A percentile compares a stretch with the other conserved stretches of the same genome.
Conservation (phyloP, 92 coral and sea anemone species). For the Heliopora coerulea region DNA sequence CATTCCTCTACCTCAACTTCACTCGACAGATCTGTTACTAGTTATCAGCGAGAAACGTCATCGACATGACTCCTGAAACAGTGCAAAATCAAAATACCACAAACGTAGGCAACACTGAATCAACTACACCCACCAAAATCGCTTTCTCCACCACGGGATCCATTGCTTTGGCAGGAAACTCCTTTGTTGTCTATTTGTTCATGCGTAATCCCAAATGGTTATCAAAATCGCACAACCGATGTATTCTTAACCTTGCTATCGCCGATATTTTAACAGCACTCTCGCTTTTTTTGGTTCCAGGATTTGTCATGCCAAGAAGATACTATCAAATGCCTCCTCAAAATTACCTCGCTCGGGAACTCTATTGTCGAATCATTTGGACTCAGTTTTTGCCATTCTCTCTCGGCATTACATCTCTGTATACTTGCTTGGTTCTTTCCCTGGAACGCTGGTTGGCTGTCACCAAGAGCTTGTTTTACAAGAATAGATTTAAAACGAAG, state of each 20-base stretch:
- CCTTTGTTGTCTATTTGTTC: background rate
- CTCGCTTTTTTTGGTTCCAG: background rate
- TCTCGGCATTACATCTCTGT: constrained; percentile 7
- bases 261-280: background rate
- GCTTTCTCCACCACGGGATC: no score
- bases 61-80: no score
- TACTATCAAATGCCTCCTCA: background rate
- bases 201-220: background rate
- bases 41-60: no score
- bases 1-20: no score
- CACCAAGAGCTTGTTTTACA: constrained; percentile 4
- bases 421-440: constrained; percentile 6
- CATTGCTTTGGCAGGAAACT: background rate
- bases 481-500: background rate
- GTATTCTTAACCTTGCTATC: background rate
- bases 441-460: constrained; percentile 31
- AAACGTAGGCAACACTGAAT: no score
- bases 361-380: constrained; percentile 18
- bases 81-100: no score
- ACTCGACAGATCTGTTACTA: no score
- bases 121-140: no score
- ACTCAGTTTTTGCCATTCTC: background rate
- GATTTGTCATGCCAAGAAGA: background rate
- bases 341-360: background rate
- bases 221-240: background rate